These are phyloP conservation scores for Patella caerulea DNA, from an alignment of 2,888 invertebrate genomes.

Conservation along the genomic window DNA sequence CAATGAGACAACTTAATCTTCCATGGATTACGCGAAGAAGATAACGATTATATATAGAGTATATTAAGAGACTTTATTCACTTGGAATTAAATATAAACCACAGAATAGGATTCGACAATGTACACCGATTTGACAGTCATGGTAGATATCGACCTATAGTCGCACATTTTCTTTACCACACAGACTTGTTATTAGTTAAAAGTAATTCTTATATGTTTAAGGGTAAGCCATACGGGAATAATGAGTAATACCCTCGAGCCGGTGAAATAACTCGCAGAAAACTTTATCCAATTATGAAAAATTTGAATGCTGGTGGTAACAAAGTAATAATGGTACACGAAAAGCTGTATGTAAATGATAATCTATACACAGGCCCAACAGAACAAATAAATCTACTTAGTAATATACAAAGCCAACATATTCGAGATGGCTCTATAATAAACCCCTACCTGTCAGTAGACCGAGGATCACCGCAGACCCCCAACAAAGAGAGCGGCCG, in stretches of 20 bases:
- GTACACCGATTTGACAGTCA: background rate
- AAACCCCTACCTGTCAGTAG: too few species aligned
- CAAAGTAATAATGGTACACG: background rate
- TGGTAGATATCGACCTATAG: background rate
- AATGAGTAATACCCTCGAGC: background rate
- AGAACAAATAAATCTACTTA: too few species aligned
- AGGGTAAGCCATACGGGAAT: background rate
- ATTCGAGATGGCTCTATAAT: too few species aligned
- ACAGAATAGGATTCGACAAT: background rate
- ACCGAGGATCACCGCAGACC: too few species aligned
- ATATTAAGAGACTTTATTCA: background rate
- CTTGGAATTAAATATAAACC: background rate
- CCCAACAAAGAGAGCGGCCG: too few species aligned
- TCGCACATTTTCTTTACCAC: background rate
- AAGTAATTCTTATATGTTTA: background rate
- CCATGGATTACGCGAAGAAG: background rate
- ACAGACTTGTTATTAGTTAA: background rate
- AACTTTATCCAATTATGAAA: background rate
- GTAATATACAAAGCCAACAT: too few species aligned
- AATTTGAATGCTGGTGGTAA: background rate
- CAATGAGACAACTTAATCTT: background rate
- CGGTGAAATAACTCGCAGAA: background rate
- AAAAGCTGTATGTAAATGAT: constrained; percentile 2
- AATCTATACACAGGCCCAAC: background rate
- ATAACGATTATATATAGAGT: background rate